A percentile compares a stretch with the other conserved stretches of the same genome.
phyloP scores from a whole-genome alignment of 2,888 invertebrate species.

The Phengaris alcon region DNA sequence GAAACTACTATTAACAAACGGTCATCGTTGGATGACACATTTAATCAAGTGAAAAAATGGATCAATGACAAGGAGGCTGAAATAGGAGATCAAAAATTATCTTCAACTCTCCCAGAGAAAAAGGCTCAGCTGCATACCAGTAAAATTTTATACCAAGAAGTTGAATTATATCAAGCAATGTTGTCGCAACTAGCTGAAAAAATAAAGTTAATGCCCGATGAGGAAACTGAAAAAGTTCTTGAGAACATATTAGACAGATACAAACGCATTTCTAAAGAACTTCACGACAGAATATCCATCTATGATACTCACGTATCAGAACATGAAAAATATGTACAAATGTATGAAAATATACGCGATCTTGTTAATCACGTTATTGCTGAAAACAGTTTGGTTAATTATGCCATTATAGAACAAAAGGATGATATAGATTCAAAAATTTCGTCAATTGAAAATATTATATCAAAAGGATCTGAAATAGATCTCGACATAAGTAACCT shows the following conservation, averaged over 20 bases:
- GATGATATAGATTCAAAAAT: slow-evolving; percentile 88
- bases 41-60: slow-evolving; percentile 93
- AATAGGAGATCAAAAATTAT: slow-evolving; percentile 83
- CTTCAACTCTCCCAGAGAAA: slow-evolving; percentile 91
- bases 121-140: slow-evolving; percentile 91
- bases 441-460: slow-evolving; percentile 85
- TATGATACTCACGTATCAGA: slow-evolving; percentile 87
- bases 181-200: slow-evolving; percentile 91
- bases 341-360: slow-evolving; percentile 90
- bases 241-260: slow-evolving; percentile 86
- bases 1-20: slow-evolving; percentile 94
- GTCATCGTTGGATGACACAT: slow-evolving; percentile 95
- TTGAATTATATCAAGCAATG: slow-evolving; percentile 90
- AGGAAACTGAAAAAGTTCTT: slow-evolving; percentile 87
- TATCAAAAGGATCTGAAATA: slow-evolving; percentile 86
- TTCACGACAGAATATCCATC: slow-evolving; percentile 82
- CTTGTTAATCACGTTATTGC: slow-evolving; percentile 88
- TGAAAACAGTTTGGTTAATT: slow-evolving; percentile 87
- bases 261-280: slow-evolving; percentile 82
- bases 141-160: slow-evolving; percentile 90
- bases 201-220: slow-evolving; percentile 87
- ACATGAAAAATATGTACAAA: slow-evolving; percentile 90
- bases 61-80: slow-evolving; percentile 88
- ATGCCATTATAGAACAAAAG: slow-evolving; percentile 88
- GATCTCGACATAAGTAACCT: slow-evolving; percentile 85